Percentiles rank a stretch among this genome's conserved stretches.
phyloP scores from a whole-genome alignment of 2,888 invertebrate genomes.

The Heliconius cydno region DNA sequence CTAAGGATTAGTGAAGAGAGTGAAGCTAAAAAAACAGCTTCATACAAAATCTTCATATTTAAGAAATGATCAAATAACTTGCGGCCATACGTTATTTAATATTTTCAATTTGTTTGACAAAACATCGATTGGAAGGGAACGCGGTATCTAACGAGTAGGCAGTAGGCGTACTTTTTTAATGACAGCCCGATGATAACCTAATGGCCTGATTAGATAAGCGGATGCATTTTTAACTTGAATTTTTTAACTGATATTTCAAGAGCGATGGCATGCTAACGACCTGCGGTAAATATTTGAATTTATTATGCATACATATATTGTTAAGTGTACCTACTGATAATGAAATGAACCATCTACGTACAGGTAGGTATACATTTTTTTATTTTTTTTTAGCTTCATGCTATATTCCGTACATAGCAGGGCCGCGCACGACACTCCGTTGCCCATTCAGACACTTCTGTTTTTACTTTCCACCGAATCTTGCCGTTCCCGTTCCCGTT shows the following conservation, averaged over 20 bases:
- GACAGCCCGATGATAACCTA: constrained; percentile 44
- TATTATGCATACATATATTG: not conserved
- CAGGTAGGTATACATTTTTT: too few species aligned
- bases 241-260: constrained; percentile 22
- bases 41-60: not conserved
- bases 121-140: not conserved
- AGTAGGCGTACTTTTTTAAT: constrained; percentile 31
- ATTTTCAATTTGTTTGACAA: not conserved
- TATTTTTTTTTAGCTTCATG: too few species aligned
- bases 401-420: too few species aligned
- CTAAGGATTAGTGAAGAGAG: too few species aligned
- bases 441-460: not conserved
- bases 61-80: not conserved
- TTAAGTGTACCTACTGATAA: not conserved
- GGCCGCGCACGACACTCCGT: too few species aligned
- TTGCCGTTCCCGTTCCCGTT: too few species aligned
- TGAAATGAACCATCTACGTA: not conserved
- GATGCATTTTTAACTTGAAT: constrained; percentile 43
- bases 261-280: constrained; percentile 28
- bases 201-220: constrained; percentile 44
- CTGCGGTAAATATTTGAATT: not conserved
- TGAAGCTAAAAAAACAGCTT: too few species aligned
- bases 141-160: constrained; percentile 12
- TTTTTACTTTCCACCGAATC: too few species aligned
- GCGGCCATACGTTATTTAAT: not conserved